Percentiles rank a stretch among this genome's conserved stretches.
phyloP scores from a whole-genome alignment of 2,797 vertebrate species.

The Trachurus trachurus region DNA sequence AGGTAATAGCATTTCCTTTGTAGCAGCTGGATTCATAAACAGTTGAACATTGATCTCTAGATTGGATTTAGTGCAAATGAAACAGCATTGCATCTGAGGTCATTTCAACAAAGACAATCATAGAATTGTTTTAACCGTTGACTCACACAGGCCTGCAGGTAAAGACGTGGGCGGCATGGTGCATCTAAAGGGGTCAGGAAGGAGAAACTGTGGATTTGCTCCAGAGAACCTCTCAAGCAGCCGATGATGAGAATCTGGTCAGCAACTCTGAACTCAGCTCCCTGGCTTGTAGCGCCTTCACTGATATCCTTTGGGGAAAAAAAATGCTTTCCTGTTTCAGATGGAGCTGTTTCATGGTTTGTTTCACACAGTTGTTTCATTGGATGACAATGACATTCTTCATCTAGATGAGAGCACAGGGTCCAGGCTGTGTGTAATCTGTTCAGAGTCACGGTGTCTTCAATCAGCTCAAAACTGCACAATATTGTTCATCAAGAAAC shows the following conservation, averaged over 20 bases:
- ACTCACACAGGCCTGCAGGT: slow-evolving; percentile 70
- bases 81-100: no score
- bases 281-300: slow-evolving; percentile 90
- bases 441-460: no score
- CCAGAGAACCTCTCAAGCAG: slow-evolving; percentile 91
- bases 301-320: slow-evolving; percentile 91
- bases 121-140: neutral
- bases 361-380: neutral
- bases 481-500: neutral
- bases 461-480: neutral
- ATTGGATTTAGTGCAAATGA: neutral
- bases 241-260: slow-evolving; percentile 88
- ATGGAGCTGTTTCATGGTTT: neutral
- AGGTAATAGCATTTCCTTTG: no score
- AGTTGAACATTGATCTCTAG: neutral
- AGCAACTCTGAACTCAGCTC: slow-evolving; percentile 86
- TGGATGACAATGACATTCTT: neutral
- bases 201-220: slow-evolving; percentile 90
- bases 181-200: slow-evolving; percentile 68
- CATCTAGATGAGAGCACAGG: neutral
- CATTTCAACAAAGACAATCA: neutral
- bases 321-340: no score
- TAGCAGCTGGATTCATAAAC: neutral
- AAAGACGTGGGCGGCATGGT: slow-evolving; percentile 82
- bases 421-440: no score